phyloP scores from a whole-genome alignment of 2,888 invertebrate genomes.

The Odontothrips loti region DNA sequence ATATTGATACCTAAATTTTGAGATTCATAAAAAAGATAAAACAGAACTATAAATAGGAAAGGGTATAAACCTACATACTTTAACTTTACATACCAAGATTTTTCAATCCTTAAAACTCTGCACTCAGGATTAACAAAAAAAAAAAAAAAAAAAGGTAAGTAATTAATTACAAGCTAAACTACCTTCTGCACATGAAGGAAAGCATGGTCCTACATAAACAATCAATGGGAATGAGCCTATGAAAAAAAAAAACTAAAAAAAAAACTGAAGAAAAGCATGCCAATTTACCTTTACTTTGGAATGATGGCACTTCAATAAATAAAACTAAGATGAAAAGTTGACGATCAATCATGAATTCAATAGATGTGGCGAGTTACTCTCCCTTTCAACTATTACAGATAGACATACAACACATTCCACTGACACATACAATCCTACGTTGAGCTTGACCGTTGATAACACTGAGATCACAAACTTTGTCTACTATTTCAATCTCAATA shows the following conservation, averaged over 20 bases:
- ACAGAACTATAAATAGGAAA: background rate
- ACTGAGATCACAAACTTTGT: constrained; percentile 12
- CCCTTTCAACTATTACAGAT: background rate
- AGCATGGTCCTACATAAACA: constrained; percentile 6
- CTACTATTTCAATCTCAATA: background rate
- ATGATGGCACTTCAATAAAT: constrained; percentile 17
- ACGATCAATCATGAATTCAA: background rate
- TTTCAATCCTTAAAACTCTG: background rate
- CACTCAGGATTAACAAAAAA: constrained; percentile 12
- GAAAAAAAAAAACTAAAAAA: no score
- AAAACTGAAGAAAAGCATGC: constrained; percentile 22
- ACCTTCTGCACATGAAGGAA: background rate
- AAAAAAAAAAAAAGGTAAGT: background rate
- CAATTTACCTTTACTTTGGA: constrained; percentile 22
- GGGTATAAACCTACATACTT: background rate
- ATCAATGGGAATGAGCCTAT: background rate
- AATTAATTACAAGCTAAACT: background rate
- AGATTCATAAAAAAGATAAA: background rate
- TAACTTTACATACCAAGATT: background rate
- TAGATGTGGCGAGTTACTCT: background rate
- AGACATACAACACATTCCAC: background rate
- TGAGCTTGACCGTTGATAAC: constrained; percentile 7
- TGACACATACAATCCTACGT: constrained; percentile 15
- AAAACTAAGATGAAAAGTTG: constrained; percentile 22
- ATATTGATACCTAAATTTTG: constrained; percentile 18